Conservation (phyloP, 2,797 vertebrate genomes). For the Syncerus caffer region DNA sequence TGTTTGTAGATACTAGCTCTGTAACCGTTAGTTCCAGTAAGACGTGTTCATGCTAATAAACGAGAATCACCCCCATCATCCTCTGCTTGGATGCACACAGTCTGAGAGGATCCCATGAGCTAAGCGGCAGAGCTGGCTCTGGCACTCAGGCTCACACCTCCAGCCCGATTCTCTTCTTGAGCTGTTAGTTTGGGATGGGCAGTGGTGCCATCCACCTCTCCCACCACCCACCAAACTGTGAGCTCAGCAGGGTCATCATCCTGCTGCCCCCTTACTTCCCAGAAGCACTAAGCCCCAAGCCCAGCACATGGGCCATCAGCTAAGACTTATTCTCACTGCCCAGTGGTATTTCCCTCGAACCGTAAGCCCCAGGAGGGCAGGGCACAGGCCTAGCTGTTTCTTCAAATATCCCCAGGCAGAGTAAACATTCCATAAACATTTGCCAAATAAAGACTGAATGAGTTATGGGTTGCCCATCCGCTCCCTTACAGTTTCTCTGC, state of each 20-base stretch:
- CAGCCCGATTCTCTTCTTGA: fast-evolving
- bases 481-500: neutral
- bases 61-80: fast-evolving
- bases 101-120: neutral
- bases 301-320: fast-evolving
- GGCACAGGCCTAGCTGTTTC: fast-evolving
- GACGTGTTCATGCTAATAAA: fast-evolving
- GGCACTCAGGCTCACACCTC: fast-evolving
- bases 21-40: fast-evolving
- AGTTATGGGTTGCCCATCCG: neutral
- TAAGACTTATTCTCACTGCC: fast-evolving
- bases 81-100: fast-evolving
- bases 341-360: fast-evolving
- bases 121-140: fast-evolving
- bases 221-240: fast-evolving
- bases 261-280: fast-evolving
- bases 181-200: fast-evolving
- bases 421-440: fast-evolving
- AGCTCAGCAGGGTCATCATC: fast-evolving
- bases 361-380: fast-evolving
- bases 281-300: fast-evolving
- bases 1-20: fast-evolving
- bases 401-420: fast-evolving
- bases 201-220: fast-evolving
- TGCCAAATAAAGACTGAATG: neutral